These are phyloP conservation scores for Protophormia terraenovae DNA, from an alignment of 2,888 invertebrate genomes.

Conservation along the genomic window DNA sequence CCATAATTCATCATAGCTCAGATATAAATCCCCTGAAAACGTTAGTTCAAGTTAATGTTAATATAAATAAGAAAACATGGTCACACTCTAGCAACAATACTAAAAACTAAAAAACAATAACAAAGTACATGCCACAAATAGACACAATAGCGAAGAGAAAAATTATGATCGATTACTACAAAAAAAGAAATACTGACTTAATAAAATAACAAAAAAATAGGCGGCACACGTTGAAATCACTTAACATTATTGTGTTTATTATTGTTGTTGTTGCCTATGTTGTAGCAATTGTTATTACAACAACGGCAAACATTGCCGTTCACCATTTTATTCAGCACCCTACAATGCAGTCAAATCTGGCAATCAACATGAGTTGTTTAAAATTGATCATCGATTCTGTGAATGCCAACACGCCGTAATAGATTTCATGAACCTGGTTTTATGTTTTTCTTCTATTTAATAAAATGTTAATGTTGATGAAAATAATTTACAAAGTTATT, in stretches of 20 bases:
- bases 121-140: slow-evolving; percentile 20
- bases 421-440: neutral
- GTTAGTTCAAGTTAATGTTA: no score
- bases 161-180: slow-evolving; percentile 63
- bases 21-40: no score
- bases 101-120: slow-evolving; percentile 11
- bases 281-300: slow-evolving; percentile 1
- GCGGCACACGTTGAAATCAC: slow-evolving; percentile 66
- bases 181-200: slow-evolving; percentile 17
- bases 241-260: slow-evolving; percentile 49
- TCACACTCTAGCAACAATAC: slow-evolving; percentile 15
- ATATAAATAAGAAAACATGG: slow-evolving; percentile 7
- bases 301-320: slow-evolving; percentile 22
- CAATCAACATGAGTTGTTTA: neutral
- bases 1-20: no score
- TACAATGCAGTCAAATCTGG: slow-evolving; percentile 2
- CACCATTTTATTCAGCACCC: slow-evolving; percentile 53
- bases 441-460: neutral
- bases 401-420: slow-evolving; percentile 2
- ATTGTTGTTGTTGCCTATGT: slow-evolving; percentile 1
- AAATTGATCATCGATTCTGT: neutral
- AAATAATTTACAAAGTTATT: slow-evolving; percentile 44
- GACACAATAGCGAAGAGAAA: slow-evolving; percentile 22
- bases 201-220: slow-evolving; percentile 31
- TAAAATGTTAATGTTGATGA: slow-evolving; percentile 44